Evolutionary conservation across 1,140 invertebrate species (phyloP), one percentile per base, ranked within the genome.

Genomic region (Nasonia longicornis): DNA sequence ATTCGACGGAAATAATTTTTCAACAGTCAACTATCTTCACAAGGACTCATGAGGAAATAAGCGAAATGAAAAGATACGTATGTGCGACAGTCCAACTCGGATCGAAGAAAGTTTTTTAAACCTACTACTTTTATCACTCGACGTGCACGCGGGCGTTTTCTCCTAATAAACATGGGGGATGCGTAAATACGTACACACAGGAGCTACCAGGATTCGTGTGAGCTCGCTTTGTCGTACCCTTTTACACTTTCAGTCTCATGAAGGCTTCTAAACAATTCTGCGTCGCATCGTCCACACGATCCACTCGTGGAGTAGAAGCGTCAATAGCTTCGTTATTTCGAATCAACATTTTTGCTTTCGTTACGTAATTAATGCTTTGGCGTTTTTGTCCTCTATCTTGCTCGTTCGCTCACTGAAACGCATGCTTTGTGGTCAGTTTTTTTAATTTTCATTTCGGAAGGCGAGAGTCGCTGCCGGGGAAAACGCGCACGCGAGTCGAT

Each of bases 171-270:
- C 84, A 31, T 81, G 75, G 81, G 82, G 80, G 77, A 77, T 85
- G 85, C 87, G 87, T 87, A 89, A 88, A 89, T 89, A 89, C 83
- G 86, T 88, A 89, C 86, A 89, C 86, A 89, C 88, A 89, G 88
- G 88, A 88, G 72, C 72, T 29, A 89, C 87, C 85, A 89, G 86
- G 82, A 45, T 74, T 74, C 11, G 1, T 52, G 58, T 80, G 88
- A 88, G 87, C 87, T 90, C 87, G 87, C 86, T 86, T 89, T 89
- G 86, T 90, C 88, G 88, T 88, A 89, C 87, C 86, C 85, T 88
- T 89, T 81, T 88, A 89, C 87, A 85, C 86, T 86, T 86, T 90
- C 89, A 90, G 89, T 90, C 89, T 90, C 89, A 89, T 90, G 83
- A 86, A 88, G 85, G 86, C 84, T 86, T 87, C 76, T 84, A 69